These are phyloP conservation scores for Chionoecetes opilio DNA, from an alignment of 1,140 invertebrate genomes.

Conservation along the genomic window DNA sequence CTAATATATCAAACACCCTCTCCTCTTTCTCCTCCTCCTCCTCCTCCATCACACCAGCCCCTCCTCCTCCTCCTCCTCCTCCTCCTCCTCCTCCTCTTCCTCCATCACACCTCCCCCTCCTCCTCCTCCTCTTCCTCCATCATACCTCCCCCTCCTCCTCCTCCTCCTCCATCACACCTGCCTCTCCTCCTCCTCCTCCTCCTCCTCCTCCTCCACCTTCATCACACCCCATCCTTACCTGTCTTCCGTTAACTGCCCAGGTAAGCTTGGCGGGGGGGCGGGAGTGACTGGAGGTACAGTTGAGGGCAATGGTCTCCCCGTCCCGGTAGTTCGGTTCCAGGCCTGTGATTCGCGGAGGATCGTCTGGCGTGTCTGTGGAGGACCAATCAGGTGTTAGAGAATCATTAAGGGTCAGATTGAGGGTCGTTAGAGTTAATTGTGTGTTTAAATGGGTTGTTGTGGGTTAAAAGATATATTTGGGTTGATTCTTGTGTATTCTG, in stretches of 20 bases:
- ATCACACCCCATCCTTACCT: slow-evolving; percentile 34
- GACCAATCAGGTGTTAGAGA: not conserved
- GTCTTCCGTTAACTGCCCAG: slow-evolving; percentile 41
- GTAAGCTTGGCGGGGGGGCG: slow-evolving; percentile 82
- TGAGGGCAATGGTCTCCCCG: slow-evolving; percentile 83
- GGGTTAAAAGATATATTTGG: not conserved
- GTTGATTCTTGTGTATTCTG: not conserved
- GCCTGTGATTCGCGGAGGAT: not conserved
- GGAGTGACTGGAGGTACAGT: slow-evolving; percentile 83
- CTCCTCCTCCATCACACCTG: not conserved
- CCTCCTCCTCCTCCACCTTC: not conserved
- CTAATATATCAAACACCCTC: not conserved
- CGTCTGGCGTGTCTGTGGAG: slow-evolving; percentile 52
- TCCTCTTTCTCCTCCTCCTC: too few relatives aligned
- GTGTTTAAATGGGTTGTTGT: not conserved
- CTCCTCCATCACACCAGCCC: not conserved
- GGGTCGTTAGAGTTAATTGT: not conserved
- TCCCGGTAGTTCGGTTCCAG: slow-evolving; percentile 81
- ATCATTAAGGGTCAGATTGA: not conserved
- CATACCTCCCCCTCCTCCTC: not conserved
- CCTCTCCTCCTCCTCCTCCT: not conserved
- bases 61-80: too few relatives aligned
- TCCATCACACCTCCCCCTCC: not conserved
- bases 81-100: not conserved
- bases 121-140: not conserved